These are phyloP conservation scores for Trinorchestia longiramus DNA, from an alignment of 1,140 invertebrate genomes.

Conservation along the genomic window DNA sequence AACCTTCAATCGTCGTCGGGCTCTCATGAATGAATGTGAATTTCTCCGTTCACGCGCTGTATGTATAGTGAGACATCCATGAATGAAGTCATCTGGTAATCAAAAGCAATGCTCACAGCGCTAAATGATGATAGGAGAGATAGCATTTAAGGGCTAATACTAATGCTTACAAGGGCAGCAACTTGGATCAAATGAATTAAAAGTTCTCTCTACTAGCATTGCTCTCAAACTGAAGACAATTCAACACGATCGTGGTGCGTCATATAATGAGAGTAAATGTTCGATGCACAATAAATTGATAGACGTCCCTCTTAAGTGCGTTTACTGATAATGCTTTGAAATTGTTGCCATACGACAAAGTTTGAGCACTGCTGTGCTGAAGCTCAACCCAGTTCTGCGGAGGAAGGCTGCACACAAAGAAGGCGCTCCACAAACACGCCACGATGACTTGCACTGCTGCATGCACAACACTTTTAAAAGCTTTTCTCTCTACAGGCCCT, in stretches of 20 bases:
- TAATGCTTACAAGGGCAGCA: not conserved
- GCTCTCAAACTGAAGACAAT: not conserved
- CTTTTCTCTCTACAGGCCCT: not conserved
- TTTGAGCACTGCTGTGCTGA: no score
- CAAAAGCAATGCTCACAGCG: not conserved
- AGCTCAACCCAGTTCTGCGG: no score
- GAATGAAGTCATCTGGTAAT: not conserved
- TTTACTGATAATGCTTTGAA: no score
- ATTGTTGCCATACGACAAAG: no score
- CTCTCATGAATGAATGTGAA: not conserved
- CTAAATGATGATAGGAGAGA: not conserved
- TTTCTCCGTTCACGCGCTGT: not conserved
- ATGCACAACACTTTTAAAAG: not conserved
- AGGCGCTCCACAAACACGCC: not conserved
- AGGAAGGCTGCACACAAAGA: not conserved
- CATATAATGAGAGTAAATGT: no score
- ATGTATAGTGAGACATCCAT: not conserved
- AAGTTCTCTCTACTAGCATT: not conserved
- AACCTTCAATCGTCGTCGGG: not conserved
- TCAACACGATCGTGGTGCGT: not conserved
- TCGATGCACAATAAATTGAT: no score
- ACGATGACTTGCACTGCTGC: not conserved
- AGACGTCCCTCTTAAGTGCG: no score
- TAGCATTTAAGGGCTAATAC: not conserved
- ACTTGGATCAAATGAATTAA: not conserved